phyloP scores from a whole-genome alignment of 2,888 invertebrate genomes.

The Sialis fuliginosa region DNA sequence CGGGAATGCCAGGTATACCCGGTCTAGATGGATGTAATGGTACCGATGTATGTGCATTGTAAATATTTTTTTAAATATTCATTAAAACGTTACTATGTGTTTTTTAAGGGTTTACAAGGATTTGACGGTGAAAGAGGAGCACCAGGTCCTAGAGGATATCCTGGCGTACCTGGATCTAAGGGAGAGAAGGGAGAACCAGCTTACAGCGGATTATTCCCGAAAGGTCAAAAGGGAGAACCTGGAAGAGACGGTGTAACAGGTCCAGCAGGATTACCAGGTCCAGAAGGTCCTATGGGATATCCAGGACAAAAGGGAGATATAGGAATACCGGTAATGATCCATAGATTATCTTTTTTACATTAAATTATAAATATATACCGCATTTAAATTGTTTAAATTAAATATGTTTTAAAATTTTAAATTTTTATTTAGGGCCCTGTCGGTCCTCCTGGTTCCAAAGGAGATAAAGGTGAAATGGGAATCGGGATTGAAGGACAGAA shows the following conservation, averaged over 20 bases:
- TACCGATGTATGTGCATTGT: conserved; percentile 54
- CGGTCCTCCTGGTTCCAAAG: conserved; percentile 53
- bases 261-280: conserved; percentile 42
- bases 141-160: conserved; percentile 59
- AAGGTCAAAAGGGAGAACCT: conserved; percentile 76
- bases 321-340: conserved; percentile 35
- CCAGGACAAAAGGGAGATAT: conserved; percentile 40
- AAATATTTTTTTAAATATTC: not conserved
- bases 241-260: conserved; percentile 59
- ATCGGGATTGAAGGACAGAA: conserved; percentile 36
- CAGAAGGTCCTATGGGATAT: conserved; percentile 37
- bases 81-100: not conserved
- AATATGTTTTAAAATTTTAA: not conserved
- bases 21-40: conserved; percentile 95
- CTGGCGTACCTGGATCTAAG: conserved; percentile 43
- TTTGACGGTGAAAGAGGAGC: conserved; percentile 46
- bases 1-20: conserved; percentile 58
- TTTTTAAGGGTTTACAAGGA: conserved; percentile 56
- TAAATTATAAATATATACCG: not conserved
- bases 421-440: conserved; percentile 36
- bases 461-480: conserved; percentile 44
- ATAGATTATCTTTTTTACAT: not conserved
- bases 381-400: not conserved
- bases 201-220: conserved; percentile 45
- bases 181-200: conserved; percentile 74